Evolutionary conservation across 2,888 invertebrate species (phyloP), one percentile per base, ranked within the genome.

Genomic region (Panzeria rudis): DNA sequence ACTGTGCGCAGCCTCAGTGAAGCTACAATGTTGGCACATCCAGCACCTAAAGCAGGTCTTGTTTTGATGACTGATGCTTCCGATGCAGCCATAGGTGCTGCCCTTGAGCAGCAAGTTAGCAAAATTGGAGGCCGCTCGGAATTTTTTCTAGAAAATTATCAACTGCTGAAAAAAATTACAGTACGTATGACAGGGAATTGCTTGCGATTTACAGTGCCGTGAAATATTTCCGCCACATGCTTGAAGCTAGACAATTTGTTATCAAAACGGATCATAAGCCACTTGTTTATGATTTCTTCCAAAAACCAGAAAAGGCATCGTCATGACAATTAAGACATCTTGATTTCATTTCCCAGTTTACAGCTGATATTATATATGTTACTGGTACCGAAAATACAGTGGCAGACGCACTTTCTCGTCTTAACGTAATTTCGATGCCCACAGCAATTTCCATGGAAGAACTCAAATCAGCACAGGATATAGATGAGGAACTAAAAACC

Each of bases 81-180:
- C 35, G 72, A 80, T 52, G 20, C 32, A 44, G 75, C 78, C 8
- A 75, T 87, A 6, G 87, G 87, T 17, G 82, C 83, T 9, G 82
- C 73, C 1, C 47, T 86, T 32, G 72, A 87, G 15, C 86, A 87
- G 52, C 25, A 79, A n/a, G 15, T 75, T 20, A n/a, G 81, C n/a
- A 50, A 11, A 15, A 20, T 1, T 78, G 66, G 72, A 44, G 72
- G 25, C 87, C 84, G 11, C 52, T 86, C 8, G 56, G 81, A 25
- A 85, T 87, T 66, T 92, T 90, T 76, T 91, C 91, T 0, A 86
- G 90, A 91, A 3, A 93, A 91, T 20, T 72, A 15, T 72, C 76
- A 85, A 25, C 56, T 4, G 54, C 72, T 13, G 54, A 79, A 64
- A 62, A 6, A 25, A 69, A 59, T 15, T 81, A 85, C 41, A 75